Base-by-base conservation (phyloP, 2,797 vertebrate species). In the Eulemur albifrons region DNA sequence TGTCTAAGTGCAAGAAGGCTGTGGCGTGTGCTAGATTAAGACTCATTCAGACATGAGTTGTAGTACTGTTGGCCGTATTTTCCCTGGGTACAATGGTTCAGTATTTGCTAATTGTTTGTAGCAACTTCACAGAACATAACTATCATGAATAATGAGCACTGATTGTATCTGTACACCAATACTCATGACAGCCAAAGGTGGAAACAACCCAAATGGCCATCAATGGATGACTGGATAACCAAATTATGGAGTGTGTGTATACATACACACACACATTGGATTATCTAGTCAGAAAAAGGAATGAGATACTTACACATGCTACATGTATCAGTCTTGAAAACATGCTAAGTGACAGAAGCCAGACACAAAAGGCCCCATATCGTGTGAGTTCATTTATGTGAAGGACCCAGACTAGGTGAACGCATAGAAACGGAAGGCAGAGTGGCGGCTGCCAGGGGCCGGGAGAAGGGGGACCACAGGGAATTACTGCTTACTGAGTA, bases 401-500 rank as follows among this genome's bases (percentile, higher is more conserved):
- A 59, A 59, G 25, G 25, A 7, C 18, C n/a, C n/a, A 48, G 52
- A 79, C 70, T 0, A 89, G 70, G 21, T 35, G 43, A 82, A 54
- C 38, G 30, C 50, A 32, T 2, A 69, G 38, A 35, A 72, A 75
- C 6, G 20, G 69, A 83, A 87, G 27, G 45, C 48, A 84, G 17
- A 65, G 0, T 5, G 23, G 21, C 69, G 61, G 67, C 15, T 20
- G 32, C 20, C 70, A 18, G 20, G 18, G 54, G 25, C 54, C 45
- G 32, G 59, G 59, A 50, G n/a, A 52, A 76, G 30, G 12, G 4
- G 2, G 27, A 20, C 1, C 0, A 75, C 4, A 1, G 35, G 14
- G 14, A 75, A 23, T 45, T 61, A 67, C 43, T 69, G 73, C 50
- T 82, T 63, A 48, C n/a, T 30, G 70, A 52, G 21, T 17, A 59